Conservation (phyloP, 2,113 vertebrate genomes). For the Pseudorectes ferrugineus region DNA sequence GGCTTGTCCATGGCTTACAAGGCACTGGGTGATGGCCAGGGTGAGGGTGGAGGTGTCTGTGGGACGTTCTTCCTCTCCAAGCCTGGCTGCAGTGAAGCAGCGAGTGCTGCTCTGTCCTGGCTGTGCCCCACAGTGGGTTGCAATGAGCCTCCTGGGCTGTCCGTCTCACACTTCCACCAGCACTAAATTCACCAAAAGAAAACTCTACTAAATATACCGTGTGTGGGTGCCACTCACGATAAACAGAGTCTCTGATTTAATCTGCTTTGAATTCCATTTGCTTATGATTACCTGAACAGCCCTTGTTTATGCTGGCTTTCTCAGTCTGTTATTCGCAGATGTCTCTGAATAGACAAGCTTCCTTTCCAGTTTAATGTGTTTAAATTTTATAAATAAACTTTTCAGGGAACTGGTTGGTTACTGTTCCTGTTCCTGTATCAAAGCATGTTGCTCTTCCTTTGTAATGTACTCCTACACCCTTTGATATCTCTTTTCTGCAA, state of each 20-base stretch:
- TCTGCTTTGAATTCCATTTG: not conserved
- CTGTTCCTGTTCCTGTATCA: not conserved
- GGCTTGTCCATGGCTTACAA: not conserved
- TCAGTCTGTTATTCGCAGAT: not conserved
- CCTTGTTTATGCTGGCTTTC: constrained; percentile 2
- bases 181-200: not conserved
- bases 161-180: not conserved
- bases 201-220: not conserved
- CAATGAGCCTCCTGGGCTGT: not conserved
- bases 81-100: not conserved
- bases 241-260: not conserved
- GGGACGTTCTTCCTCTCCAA: not conserved
- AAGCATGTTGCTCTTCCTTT: not conserved
- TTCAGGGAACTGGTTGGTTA: not conserved
- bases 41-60: fast-evolving
- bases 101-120: not conserved
- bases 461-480: not conserved
- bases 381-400: not conserved
- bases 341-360: not conserved
- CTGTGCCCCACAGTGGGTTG: fast-evolving
- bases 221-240: not conserved
- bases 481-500: not conserved
- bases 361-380: not conserved
- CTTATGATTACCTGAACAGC: constrained; percentile 43
- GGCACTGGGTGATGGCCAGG: not conserved